Base-by-base conservation (phyloP, 2,888 invertebrate species). In the Chesias legatella region DNA sequence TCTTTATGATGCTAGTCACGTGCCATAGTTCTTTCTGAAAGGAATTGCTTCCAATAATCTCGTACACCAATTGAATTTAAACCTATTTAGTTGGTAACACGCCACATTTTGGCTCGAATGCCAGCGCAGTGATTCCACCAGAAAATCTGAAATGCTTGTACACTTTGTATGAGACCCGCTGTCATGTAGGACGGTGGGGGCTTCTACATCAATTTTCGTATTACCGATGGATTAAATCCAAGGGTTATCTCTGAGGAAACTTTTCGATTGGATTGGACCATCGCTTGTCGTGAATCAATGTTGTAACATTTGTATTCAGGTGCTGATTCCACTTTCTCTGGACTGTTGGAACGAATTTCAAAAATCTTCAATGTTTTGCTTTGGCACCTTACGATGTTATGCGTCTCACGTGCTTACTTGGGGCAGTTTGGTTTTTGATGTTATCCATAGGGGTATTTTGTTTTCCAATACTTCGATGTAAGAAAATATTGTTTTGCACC, bases 201-300 rank as follows among this genome's bases (percentile, higher is more conserved):
- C 74, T 80, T 80, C 80, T 80, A 85, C 84, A 83, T 83, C 84
- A 85, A 84, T 86, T 86, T 85, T 86, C 83, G 81, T 82, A 84
- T 86, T 86, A 86, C 81, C 81, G 69, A 86, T 79, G 83, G 85
- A 86, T 86, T 86, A 84, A 83, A 84, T 79, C 77, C 71, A 76
- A 77, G 78, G 81, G 78, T 81, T 78, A 75, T 74, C 70, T 73
- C 71, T 71, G 69, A 60, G 62, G 65, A 77, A 81, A 81, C 69
- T 82, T 79, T 74, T 63, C 78, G 74, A 82, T 85, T 83, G 79
- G 81, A 79, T 79, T 75, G 72, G 73, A 70, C 71, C 63, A 62
- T 67, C 57, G 62, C 54, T 67, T 66, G 73, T 75, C 77, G 80
- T 79, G 81, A 84, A 82, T 83, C 83, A 84, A 81, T 74, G 80